Conservation (phyloP, 2,113 vertebrate species). For the Protobothrops mucrosquamatus region DNA sequence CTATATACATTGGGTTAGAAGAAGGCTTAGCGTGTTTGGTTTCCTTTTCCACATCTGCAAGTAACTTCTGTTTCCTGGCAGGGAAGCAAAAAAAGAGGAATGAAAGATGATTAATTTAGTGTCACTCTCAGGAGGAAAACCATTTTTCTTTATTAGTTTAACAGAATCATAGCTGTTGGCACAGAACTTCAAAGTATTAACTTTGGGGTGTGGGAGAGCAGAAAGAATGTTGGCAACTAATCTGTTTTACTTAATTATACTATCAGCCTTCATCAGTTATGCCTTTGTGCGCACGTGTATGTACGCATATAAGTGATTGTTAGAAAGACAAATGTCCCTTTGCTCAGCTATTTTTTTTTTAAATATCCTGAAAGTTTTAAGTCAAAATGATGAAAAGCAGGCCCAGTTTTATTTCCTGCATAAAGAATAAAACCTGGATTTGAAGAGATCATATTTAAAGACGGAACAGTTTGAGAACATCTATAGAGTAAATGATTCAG, state of each 20-base stretch:
- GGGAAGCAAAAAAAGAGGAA: not conserved
- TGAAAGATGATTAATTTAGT: slow-evolving; percentile 20
- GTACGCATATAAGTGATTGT: slow-evolving; percentile 11
- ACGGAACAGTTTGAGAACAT: slow-evolving; percentile 46
- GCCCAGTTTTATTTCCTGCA: slow-evolving; percentile 43
- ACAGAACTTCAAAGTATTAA: not conserved
- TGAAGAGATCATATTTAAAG: slow-evolving; percentile 45
- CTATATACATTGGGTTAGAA: not conserved
- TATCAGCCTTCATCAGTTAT: slow-evolving; percentile 1
- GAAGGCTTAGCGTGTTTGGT: not conserved
- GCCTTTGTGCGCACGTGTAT: not conserved
- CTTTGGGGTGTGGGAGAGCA: slow-evolving; percentile 6
- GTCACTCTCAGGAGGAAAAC: not conserved
- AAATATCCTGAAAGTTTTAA: slow-evolving; percentile 38
- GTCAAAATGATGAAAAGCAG: slow-evolving; percentile 60
- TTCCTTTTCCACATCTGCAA: not conserved
- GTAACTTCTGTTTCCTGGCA: not conserved
- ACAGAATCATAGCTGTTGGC: not conserved
- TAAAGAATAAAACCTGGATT: slow-evolving; percentile 42
- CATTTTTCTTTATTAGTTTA: slow-evolving; percentile 44
- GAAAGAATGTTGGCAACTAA: slow-evolving; percentile 35
- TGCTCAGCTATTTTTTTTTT: slow-evolving; percentile 16
- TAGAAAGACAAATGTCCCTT: slow-evolving; percentile 41
- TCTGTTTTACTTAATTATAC: slow-evolving; percentile 14
- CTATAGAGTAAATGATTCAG: slow-evolving; percentile 29